A percentile compares a stretch with the other conserved stretches of the same genome.
Conservation (phyloP, 2,797 vertebrate species). For the Pseudochirops cupreus region DNA sequence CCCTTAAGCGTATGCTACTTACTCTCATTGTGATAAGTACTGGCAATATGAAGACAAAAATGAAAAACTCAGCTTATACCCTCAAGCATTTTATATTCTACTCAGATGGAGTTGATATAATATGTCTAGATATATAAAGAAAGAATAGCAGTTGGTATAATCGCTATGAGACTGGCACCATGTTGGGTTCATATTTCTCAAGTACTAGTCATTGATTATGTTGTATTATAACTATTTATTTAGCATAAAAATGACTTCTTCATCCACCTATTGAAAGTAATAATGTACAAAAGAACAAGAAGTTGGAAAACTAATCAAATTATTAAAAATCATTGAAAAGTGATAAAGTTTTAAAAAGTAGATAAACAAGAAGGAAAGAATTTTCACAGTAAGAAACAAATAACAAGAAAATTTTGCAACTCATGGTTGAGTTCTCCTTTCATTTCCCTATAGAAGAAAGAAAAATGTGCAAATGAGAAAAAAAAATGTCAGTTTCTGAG, state of each 20-base stretch:
- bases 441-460: background rate
- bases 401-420: background rate
- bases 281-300: background rate
- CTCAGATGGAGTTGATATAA: too few relatives aligned
- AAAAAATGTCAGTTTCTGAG: slow-evolving; percentile 38
- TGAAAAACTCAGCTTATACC: too few relatives aligned
- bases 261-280: background rate
- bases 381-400: background rate
- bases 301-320: background rate
- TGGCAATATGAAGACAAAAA: too few relatives aligned
- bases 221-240: background rate
- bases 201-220: background rate
- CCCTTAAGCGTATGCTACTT: too few relatives aligned
- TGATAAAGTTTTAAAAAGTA: slow-evolving; percentile 15
- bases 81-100: too few relatives aligned
- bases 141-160: too few relatives aligned
- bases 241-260: background rate
- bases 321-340: background rate
- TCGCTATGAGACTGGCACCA: too few relatives aligned
- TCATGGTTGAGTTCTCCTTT: slow-evolving; percentile 14
- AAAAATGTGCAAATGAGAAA: slow-evolving; percentile 28
- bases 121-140: too few relatives aligned
- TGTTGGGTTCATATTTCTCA: too few relatives aligned
- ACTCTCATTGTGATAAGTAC: too few relatives aligned
- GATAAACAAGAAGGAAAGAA: slow-evolving; percentile 17